These are phyloP conservation scores for Nannoperca australis DNA, from an alignment of 2,797 vertebrate species.

Conservation along the genomic window DNA sequence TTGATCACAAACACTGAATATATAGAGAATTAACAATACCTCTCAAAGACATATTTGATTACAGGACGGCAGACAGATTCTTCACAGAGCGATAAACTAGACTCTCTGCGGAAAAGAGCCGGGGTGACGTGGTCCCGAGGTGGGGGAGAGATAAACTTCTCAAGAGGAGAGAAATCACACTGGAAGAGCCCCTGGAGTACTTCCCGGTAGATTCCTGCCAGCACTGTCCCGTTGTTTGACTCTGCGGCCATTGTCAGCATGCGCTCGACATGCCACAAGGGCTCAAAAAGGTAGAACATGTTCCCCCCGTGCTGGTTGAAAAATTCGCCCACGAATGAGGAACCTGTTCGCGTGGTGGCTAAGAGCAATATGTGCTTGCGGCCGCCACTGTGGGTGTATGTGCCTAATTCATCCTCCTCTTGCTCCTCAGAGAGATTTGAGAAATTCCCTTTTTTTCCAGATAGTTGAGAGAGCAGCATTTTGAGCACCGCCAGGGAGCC, in stretches of 20 bases:
- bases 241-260: constrained; percentile 84
- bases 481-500: constrained; percentile 83
- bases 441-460: constrained; percentile 78
- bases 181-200: constrained; percentile 92
- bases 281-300: constrained; percentile 98
- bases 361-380: constrained; percentile 93
- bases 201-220: constrained; percentile 89
- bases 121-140: constrained; percentile 90
- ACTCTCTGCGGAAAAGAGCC: constrained; percentile 92
- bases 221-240: constrained; percentile 85
- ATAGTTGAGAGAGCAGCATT: constrained; percentile 66
- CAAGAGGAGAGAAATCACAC: constrained; percentile 92
- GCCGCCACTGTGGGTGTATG: constrained; percentile 24
- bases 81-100: constrained; percentile 93
- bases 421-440: constrained; percentile 69
- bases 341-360: constrained; percentile 95
- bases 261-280: constrained; percentile 95
- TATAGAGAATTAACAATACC: constrained; percentile 73
- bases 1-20: background rate
- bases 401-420: constrained; percentile 19
- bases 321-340: constrained; percentile 97
- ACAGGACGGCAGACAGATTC: constrained; percentile 91
- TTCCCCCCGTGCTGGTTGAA: constrained; percentile 96
- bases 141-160: constrained; percentile 91
- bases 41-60: constrained; percentile 91